Conservation (phyloP, 2,797 vertebrate species). For the Tamandua tetradactyla region DNA sequence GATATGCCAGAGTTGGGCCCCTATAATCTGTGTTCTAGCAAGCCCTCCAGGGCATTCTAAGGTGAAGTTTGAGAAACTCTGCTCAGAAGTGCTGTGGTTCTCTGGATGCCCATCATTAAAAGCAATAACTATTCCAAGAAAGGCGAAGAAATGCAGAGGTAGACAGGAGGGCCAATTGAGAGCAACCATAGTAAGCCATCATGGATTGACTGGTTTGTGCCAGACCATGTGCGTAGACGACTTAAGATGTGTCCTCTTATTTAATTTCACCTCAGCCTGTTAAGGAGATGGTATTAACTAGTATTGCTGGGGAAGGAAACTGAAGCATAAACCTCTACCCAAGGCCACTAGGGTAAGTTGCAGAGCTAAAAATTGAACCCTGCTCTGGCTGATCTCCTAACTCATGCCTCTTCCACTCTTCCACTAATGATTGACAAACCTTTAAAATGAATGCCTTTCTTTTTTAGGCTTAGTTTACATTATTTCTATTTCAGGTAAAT, state of each 20-base stretch:
- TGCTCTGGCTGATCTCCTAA: not conserved
- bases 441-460: slow-evolving; percentile 1
- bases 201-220: not conserved
- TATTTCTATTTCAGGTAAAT: not conserved
- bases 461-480: not conserved
- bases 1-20: not conserved
- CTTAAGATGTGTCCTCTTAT: not conserved
- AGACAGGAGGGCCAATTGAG: not conserved
- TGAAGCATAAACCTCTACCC: not conserved
- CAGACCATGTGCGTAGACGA: not conserved
- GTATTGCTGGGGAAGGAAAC: not conserved
- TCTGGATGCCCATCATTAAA: not conserved
- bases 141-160: not conserved
- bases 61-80: not conserved
- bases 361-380: not conserved
- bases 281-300: not conserved
- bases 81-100: not conserved
- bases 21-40: not conserved
- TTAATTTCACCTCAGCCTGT: not conserved
- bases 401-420: not conserved
- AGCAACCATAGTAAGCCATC: not conserved
- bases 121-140: not conserved
- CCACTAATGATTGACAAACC: not conserved
- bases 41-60: not conserved
- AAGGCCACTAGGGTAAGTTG: not conserved